Evolutionary conservation across 1,140 invertebrate species (phyloP).

Genomic region (Epicauta chinensis): DNA sequence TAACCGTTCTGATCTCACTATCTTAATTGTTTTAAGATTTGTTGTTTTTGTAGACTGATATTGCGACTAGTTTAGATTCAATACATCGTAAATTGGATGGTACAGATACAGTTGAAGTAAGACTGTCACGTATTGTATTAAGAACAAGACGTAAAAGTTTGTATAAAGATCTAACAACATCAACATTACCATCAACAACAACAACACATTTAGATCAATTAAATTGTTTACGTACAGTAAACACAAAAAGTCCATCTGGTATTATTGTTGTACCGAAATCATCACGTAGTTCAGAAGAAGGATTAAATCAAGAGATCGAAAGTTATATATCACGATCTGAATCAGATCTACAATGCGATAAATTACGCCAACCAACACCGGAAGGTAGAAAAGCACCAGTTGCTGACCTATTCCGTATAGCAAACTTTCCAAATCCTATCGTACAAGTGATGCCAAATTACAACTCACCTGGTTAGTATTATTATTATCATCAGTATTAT

Average conservation of each 20-base stretch:
- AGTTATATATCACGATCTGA: constrained; percentile 29
- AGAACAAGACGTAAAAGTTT: not conserved
- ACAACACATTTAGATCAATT: not conserved
- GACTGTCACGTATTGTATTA: not conserved
- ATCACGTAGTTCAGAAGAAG: constrained; percentile 73
- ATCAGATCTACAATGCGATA: constrained; percentile 2
- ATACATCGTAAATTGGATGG: constrained; percentile 1
- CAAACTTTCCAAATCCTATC: too few relatives aligned
- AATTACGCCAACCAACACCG: constrained; percentile 48
- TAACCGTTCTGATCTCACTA: too few relatives aligned
- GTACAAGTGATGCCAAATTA: constrained; percentile 33
- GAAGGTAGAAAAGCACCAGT: constrained; percentile 77
- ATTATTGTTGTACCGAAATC: constrained; percentile 27
- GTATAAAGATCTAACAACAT: too few relatives aligned
- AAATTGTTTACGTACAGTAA: not conserved
- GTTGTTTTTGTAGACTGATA: constrained; percentile 12
- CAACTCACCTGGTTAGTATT: constrained; percentile 48
- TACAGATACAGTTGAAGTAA: not conserved
- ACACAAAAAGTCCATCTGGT: not conserved
- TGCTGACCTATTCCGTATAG: constrained; percentile 55
- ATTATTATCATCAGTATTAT: constrained; percentile 29
- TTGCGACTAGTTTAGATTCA: constrained; percentile 8
- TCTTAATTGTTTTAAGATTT: not conserved
- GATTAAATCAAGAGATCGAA: constrained; percentile 77
- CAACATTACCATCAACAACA: too few relatives aligned